A percentile compares a stretch with the other conserved stretches of the same genome.
Evolutionary conservation across 2,888 invertebrate genomes (phyloP).

Genomic region (Pachliopta kotzebuea): DNA sequence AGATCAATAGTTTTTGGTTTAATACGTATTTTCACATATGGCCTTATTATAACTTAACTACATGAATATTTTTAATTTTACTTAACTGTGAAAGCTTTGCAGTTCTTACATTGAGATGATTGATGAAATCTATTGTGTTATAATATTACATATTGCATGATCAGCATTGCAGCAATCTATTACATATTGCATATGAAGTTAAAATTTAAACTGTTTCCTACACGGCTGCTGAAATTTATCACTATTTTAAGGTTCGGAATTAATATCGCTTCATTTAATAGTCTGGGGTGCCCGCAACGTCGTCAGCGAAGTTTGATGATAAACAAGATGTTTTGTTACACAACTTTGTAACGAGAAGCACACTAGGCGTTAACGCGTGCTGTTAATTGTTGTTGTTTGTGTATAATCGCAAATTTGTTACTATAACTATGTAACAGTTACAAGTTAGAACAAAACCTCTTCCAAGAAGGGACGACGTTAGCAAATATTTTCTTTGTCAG

Average conservation of each 20-base stretch:
- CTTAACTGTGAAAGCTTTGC: too few relatives aligned
- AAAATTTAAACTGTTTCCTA: neutral
- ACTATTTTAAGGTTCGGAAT: conserved; percentile 2
- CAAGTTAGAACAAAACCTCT: neutral
- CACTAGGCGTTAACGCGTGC: conserved; percentile 24
- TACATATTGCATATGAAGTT: neutral
- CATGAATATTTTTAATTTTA: too few relatives aligned
- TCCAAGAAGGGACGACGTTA: neutral
- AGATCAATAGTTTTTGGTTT: too few relatives aligned
- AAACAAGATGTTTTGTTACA: conserved; percentile 25
- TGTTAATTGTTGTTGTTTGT: conserved; percentile 23
- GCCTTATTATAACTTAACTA: too few relatives aligned
- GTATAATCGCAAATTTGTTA: neutral
- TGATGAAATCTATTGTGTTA: too few relatives aligned
- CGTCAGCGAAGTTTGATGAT: conserved; percentile 19
- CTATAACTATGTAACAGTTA: conserved; percentile 10
- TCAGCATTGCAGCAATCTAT: too few relatives aligned
- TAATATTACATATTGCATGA: too few relatives aligned
- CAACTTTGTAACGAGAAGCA: conserved; percentile 18
- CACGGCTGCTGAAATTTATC: neutral
- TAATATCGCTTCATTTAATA: conserved; percentile 23
- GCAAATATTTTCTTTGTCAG: neutral
- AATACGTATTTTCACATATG: too few relatives aligned
- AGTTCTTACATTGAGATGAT: too few relatives aligned
- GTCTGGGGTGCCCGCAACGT: conserved; percentile 7